Conservation (phyloP, 2,797 vertebrate species). For the Crocodylus rhombifer region DNA sequence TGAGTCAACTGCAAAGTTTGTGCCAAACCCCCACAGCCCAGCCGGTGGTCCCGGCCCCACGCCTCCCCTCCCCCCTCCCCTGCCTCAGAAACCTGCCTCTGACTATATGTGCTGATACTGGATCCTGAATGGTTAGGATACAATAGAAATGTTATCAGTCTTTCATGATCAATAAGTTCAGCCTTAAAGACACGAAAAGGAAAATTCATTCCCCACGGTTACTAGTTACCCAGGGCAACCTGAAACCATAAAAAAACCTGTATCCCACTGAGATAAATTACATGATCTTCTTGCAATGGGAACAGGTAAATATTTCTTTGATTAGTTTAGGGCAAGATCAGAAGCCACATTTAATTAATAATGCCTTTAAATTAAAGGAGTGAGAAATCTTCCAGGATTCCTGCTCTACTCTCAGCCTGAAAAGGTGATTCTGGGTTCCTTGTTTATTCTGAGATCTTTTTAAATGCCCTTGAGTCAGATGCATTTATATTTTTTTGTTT, state of each 20-base stretch:
- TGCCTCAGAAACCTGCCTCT: neutral
- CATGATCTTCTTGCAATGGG: neutral
- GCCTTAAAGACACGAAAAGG: slow-evolving; percentile 45
- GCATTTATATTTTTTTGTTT: neutral
- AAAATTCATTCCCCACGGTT: slow-evolving; percentile 65
- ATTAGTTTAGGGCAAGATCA: neutral
- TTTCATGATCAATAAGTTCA: slow-evolving; percentile 73
- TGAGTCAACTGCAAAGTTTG: neutral
- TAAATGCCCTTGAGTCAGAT: neutral
- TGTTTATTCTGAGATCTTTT: neutral
- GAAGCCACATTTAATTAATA: neutral
- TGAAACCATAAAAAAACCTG: slow-evolving; percentile 52
- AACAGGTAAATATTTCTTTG: neutral
- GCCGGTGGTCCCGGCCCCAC: no score
- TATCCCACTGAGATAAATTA: slow-evolving; percentile 56
- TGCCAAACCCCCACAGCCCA: neutral
- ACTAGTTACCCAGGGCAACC: slow-evolving; percentile 74
- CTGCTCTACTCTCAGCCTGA: neutral
- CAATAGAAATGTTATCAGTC: slow-evolving; percentile 60
- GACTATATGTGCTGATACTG: neutral
- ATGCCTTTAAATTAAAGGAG: neutral
- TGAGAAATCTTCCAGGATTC: neutral
- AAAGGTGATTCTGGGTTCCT: neutral
- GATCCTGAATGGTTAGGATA: neutral
- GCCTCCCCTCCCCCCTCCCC: neutral